A percentile compares a stretch with the other conserved stretches of the same genome.
phyloP scores from a whole-genome alignment of 2,888 invertebrate species.

The Therioaphis trifolii region DNA sequence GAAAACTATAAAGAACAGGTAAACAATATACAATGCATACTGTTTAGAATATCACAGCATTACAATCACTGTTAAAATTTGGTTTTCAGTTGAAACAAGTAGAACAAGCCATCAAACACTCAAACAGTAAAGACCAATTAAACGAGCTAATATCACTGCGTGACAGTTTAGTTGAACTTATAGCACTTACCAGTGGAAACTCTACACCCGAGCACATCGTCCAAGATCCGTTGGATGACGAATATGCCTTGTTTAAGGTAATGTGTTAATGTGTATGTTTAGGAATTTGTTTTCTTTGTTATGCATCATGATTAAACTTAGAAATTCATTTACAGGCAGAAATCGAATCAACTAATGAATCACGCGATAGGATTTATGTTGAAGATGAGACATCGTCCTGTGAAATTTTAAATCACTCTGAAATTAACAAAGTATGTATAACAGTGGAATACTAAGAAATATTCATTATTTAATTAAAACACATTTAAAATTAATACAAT shows the following conservation, averaged over 20 bases:
- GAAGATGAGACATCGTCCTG: slow-evolving; percentile 68
- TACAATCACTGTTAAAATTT: neutral
- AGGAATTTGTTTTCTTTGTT: neutral
- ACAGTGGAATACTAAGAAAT: too few relatives aligned
- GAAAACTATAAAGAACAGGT: slow-evolving; percentile 35
- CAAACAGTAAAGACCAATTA: slow-evolving; percentile 71
- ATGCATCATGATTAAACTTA: neutral
- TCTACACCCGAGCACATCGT: slow-evolving; percentile 67
- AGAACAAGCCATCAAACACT: slow-evolving; percentile 72
- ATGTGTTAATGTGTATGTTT: slow-evolving; percentile 62
- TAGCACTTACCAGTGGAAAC: slow-evolving; percentile 77
- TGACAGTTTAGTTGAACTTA: slow-evolving; percentile 76
- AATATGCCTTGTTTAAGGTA: slow-evolving; percentile 80
- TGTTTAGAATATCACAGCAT: neutral
- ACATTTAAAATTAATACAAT: too few relatives aligned
- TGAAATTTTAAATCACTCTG: slow-evolving; percentile 55
- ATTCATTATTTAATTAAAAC: too few relatives aligned
- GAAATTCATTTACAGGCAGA: slow-evolving; percentile 70
- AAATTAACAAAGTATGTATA: slow-evolving; percentile 11
- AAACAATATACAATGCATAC: neutral
- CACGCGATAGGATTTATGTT: slow-evolving; percentile 70
- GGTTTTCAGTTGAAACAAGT: slow-evolving; percentile 74
- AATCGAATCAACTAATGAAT: slow-evolving; percentile 70
- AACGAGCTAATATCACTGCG: slow-evolving; percentile 74
- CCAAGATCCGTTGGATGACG: slow-evolving; percentile 70